Percentiles rank a stretch among this genome's conserved stretches.
phyloP scores from a whole-genome alignment of 2,888 invertebrate genomes.

The Pachliopta kotzebuea region DNA sequence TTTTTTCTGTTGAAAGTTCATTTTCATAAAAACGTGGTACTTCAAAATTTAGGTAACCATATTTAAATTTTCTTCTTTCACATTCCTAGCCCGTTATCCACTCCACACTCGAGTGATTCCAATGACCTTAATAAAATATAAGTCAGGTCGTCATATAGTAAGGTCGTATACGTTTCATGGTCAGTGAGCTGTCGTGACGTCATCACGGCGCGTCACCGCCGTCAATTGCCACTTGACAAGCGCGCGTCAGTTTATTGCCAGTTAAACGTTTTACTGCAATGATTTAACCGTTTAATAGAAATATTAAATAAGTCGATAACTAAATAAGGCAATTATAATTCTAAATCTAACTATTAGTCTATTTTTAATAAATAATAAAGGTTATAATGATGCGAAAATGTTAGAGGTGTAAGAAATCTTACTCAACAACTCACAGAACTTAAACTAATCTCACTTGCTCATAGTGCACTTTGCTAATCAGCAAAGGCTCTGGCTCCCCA shows the following conservation, averaged over 20 bases:
- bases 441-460: no score
- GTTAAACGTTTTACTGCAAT: conserved; percentile 9
- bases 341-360: no score
- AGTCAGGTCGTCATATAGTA: not conserved
- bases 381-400: no score
- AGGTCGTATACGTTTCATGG: conserved; percentile 15
- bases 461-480: no score
- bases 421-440: no score
- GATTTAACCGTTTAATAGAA: conserved; percentile 10
- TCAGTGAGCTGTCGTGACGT: conserved; percentile 23
- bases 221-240: conserved; percentile 22
- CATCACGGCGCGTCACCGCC: conserved; percentile 11
- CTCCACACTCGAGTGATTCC: not conserved
- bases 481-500: no score
- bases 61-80: not conserved
- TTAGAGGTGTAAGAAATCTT: no score
- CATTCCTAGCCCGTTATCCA: not conserved
- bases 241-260: conserved; percentile 9
- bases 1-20: no score
- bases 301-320: not conserved
- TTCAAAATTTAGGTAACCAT: not conserved
- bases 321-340: no score
- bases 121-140: conserved; percentile 7
- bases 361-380: no score
- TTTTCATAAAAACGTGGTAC: no score